Conservation (phyloP, 2,888 invertebrate species). For the Neria commutata region DNA sequence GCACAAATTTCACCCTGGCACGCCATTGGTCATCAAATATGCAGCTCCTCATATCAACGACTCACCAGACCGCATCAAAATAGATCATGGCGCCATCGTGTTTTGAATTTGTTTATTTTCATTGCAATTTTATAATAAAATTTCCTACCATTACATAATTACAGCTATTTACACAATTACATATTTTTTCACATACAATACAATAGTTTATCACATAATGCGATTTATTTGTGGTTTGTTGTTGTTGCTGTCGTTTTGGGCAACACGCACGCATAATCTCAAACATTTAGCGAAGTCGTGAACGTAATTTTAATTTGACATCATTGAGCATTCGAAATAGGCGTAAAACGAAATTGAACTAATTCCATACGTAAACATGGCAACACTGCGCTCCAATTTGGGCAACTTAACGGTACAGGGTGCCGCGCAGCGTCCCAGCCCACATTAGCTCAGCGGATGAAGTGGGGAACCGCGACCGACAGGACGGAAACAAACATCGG, state of each 20-base stretch:
- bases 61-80: not conserved
- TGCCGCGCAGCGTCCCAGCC: not conserved
- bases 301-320: slow-evolving; percentile 18
- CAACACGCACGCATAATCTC: slow-evolving; percentile 11
- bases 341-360: slow-evolving; percentile 36
- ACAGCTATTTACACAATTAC: slow-evolving; percentile 17
- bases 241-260: not conserved
- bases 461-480: slow-evolving; percentile 7
- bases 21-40: no score
- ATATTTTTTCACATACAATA: not conserved
- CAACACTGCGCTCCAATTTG: not conserved
- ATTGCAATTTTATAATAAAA: slow-evolving; percentile 41
- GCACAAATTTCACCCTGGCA: no score
- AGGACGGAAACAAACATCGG: slow-evolving; percentile 25
- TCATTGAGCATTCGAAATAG: not conserved
- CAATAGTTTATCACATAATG: slow-evolving; percentile 43
- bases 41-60: no score
- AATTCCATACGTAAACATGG: slow-evolving; percentile 44
- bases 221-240: slow-evolving; percentile 18
- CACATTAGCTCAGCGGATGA: not conserved
- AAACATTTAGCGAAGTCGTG: not conserved
- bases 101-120: slow-evolving; percentile 4
- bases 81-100: not conserved
- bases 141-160: slow-evolving; percentile 30
- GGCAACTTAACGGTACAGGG: not conserved